Conservation (phyloP, 2,888 invertebrate genomes). For the Neoascia interrupta region DNA sequence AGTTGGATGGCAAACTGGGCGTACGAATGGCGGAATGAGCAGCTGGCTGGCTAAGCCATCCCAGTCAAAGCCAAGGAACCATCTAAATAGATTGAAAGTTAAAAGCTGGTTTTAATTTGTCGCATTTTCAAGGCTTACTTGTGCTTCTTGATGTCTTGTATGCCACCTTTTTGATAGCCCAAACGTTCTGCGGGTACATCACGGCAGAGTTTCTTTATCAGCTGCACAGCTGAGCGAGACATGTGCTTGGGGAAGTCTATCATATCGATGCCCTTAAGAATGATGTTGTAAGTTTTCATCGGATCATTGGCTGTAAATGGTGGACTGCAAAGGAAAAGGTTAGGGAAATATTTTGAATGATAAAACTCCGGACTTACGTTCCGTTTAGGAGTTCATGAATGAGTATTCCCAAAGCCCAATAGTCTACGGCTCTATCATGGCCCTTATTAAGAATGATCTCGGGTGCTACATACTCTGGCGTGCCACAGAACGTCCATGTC, state of each 20-base stretch:
- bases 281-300: conserved; percentile 96
- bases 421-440: conserved; percentile 91
- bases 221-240: conserved; percentile 87
- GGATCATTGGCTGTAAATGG: conserved; percentile 95
- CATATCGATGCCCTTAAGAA: conserved; percentile 94
- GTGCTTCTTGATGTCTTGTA: conserved; percentile 91
- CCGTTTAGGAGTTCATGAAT: conserved; percentile 93
- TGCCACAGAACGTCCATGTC: conserved; percentile 98
- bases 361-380: conserved; percentile 81
- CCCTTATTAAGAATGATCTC: conserved; percentile 93
- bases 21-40: conserved; percentile 87
- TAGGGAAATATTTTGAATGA: not conserved
- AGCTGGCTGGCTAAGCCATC: conserved; percentile 86
- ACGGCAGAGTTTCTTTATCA: conserved; percentile 92
- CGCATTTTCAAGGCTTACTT: conserved; percentile 81
- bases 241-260: conserved; percentile 91
- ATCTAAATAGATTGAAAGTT: conserved; percentile 83
- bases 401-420: conserved; percentile 95
- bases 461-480: conserved; percentile 93
- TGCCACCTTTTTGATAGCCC: conserved; percentile 93
- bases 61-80: conserved; percentile 97
- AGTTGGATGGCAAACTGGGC: conserved; percentile 84
- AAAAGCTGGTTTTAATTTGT: not conserved
- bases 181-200: conserved; percentile 92
- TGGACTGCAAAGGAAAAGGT: conserved; percentile 81